phyloP scores from a whole-genome alignment of 2,113 vertebrate genomes.

The Athene cunicularia region DNA sequence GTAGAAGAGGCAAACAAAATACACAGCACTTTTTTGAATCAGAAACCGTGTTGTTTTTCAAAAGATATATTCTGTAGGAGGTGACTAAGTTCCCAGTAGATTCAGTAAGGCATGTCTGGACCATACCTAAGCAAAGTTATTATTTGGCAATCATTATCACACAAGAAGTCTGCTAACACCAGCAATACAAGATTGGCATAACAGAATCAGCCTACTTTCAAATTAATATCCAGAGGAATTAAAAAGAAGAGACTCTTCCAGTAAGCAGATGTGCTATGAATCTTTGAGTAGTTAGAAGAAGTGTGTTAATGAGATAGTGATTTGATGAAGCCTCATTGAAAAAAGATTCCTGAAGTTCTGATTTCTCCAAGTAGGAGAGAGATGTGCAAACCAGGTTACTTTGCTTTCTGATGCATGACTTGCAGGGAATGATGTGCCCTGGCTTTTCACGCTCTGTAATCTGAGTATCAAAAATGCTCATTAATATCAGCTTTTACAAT shows the following conservation, averaged over 20 bases:
- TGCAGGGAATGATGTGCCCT: not conserved
- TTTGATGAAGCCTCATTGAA: slow-evolving; percentile 9
- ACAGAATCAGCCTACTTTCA: not conserved
- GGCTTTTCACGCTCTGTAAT: not conserved
- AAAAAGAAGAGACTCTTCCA: not conserved
- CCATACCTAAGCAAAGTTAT: not conserved
- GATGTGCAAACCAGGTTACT: not conserved
- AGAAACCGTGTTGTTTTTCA: not conserved
- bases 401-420: not conserved
- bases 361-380: not conserved
- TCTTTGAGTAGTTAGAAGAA: not conserved
- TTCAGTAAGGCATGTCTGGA: not conserved
- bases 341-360: not conserved
- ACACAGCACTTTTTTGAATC: not conserved
- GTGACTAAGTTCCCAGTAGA: not conserved
- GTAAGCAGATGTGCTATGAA: not conserved
- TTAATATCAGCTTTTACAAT: not conserved
- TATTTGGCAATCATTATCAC: not conserved
- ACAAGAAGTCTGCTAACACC: not conserved
- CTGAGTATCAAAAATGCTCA: not conserved
- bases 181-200: not conserved
- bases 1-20: not conserved
- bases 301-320: not conserved
- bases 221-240: not conserved
- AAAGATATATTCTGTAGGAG: not conserved